A percentile compares a stretch with the other conserved stretches of the same genome.
Conservation (phyloP, 2,888 invertebrate genomes). For the Laspeyria flexula region DNA sequence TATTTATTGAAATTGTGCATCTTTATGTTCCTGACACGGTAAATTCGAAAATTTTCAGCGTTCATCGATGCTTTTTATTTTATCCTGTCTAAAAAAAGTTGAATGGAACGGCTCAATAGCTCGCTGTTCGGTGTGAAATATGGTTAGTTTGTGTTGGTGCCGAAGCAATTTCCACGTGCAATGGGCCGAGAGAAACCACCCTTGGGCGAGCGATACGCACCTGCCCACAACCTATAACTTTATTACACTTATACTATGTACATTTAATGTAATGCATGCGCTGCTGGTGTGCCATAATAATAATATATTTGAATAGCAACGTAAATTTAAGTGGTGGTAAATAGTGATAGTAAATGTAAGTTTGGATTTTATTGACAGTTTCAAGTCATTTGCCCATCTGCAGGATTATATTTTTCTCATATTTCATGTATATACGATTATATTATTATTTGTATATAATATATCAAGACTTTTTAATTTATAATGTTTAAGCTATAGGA, state of each 20-base stretch:
- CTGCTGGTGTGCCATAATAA: not conserved
- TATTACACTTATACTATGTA: not conserved
- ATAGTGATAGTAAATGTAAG: not conserved
- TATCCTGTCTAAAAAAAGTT: constrained; percentile 37
- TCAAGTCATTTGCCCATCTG: no score
- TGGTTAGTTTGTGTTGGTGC: constrained; percentile 49
- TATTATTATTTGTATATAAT: no score
- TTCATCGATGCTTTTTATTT: not conserved
- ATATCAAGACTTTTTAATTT: no score
- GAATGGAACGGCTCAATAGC: constrained; percentile 38
- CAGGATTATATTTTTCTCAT: no score
- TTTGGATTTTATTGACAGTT: not conserved
- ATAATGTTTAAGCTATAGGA: no score
- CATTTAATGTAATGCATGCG: not conserved
- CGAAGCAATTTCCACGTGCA: constrained; percentile 57
- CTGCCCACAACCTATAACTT: constrained; percentile 26
- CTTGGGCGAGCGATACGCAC: constrained; percentile 44
- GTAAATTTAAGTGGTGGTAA: not conserved
- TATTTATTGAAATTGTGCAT: no score
- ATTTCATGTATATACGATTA: not conserved
- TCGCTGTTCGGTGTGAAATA: constrained; percentile 56
- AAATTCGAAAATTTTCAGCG: no score
- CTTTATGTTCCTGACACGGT: no score
- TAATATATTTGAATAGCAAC: not conserved
- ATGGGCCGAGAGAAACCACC: constrained; percentile 49